Percentiles rank a stretch among this genome's conserved stretches.
These are phyloP conservation scores for Scleropages formosus DNA, from an alignment of 2,797 vertebrate genomes.

Conservation along the genomic window DNA sequence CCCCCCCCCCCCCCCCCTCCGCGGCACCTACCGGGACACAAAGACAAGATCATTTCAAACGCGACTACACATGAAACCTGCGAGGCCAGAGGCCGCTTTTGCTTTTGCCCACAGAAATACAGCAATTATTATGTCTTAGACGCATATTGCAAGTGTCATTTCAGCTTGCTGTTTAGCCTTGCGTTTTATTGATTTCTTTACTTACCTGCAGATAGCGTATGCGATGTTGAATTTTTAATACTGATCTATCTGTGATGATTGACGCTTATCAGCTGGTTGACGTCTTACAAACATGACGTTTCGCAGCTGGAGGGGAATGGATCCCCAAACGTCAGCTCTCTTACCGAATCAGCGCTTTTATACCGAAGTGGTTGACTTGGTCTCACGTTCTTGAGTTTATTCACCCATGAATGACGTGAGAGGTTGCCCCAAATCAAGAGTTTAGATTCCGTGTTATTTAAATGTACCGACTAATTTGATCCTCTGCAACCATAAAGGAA, in stretches of 20 bases:
- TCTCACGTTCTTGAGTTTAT: too few relatives aligned
- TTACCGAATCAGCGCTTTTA: slow-evolving; percentile 84
- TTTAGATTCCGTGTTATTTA: too few relatives aligned
- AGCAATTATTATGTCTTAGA: too few relatives aligned
- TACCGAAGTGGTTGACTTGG: not conserved
- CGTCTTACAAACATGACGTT: slow-evolving; percentile 85
- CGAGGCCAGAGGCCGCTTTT: slow-evolving; percentile 47
- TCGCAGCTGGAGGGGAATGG: slow-evolving; percentile 73
- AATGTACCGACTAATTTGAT: too few relatives aligned
- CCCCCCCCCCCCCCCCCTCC: slow-evolving; percentile 23
- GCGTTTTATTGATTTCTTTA: slow-evolving; percentile 43
- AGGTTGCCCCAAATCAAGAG: too few relatives aligned
- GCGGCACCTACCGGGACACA: slow-evolving; percentile 17
- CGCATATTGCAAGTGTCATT: slow-evolving; percentile 14
- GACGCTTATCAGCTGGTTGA: slow-evolving; percentile 79
- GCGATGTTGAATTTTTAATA: slow-evolving; percentile 71
- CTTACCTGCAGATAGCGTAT: slow-evolving; percentile 57
- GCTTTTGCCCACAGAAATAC: slow-evolving; percentile 53
- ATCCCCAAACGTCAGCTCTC: slow-evolving; percentile 78
- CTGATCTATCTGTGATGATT: slow-evolving; percentile 77
- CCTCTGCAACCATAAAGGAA: too few relatives aligned
- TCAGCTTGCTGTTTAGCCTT: slow-evolving; percentile 52
- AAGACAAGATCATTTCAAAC: slow-evolving; percentile 38
- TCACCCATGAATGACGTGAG: too few relatives aligned
- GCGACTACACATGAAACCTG: slow-evolving; percentile 36